Percentiles rank a stretch among this genome's conserved stretches.
Evolutionary conservation across 2,888 invertebrate species (phyloP).

Genomic region (Drosophila testacea): DNA sequence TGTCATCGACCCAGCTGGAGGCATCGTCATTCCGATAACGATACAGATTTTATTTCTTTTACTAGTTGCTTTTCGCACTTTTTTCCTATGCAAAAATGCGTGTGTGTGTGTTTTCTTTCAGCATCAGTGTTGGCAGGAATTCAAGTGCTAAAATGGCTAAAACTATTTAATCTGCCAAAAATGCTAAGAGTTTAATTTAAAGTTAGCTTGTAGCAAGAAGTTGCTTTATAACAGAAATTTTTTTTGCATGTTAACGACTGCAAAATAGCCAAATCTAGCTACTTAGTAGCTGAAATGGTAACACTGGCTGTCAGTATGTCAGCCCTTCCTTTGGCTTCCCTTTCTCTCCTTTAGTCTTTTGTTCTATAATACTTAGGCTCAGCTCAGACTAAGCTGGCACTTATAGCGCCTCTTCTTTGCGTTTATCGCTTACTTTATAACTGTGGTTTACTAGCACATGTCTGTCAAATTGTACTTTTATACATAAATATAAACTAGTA

Average conservation of each 20-base stretch:
- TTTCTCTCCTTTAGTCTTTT: constrained; percentile 2
- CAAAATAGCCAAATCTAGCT: too few relatives aligned
- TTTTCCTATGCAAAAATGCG: constrained; percentile 4
- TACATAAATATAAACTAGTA: constrained; percentile 40
- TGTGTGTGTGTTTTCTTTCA: constrained; percentile 2
- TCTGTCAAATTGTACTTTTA: constrained; percentile 39
- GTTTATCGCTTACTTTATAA: constrained; percentile 33
- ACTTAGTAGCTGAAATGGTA: too few relatives aligned
- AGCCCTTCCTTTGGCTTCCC: constrained; percentile 22
- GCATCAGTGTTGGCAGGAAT: neutral
- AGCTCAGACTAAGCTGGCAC: constrained; percentile 32
- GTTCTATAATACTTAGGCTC: constrained; percentile 10
- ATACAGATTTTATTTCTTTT: constrained; percentile 32
- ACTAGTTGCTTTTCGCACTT: constrained; percentile 45
- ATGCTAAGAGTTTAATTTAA: too few relatives aligned
- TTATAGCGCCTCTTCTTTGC: constrained; percentile 45
- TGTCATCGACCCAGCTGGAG: constrained; percentile 37
- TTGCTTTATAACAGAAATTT: too few relatives aligned
- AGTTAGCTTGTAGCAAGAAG: too few relatives aligned
- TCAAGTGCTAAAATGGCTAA: too few relatives aligned
- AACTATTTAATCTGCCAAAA: too few relatives aligned
- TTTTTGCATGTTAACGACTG: too few relatives aligned
- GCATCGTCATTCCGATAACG: constrained; percentile 41
- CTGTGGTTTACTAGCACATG: constrained; percentile 36
- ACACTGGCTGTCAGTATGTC: neutral